Evolutionary conservation across 1,140 invertebrate genomes (phyloP), one percentile per base, ranked within the genome.

Genomic region (Lamellibrachia luymesi): DNA sequence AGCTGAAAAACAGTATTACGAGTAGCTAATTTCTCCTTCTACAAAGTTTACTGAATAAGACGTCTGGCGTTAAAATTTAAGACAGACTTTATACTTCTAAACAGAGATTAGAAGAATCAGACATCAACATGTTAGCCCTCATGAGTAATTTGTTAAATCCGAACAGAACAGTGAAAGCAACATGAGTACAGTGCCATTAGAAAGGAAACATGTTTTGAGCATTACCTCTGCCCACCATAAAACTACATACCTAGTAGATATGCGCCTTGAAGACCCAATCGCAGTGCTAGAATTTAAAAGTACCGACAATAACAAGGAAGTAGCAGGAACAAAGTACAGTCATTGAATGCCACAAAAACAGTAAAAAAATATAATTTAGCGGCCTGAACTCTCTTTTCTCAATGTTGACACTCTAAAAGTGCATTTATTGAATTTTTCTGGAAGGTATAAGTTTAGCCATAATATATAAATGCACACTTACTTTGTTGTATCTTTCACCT

Each of bases 201-300:
- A 80, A 22, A 80, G 13, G 64, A 80, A 8, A 80, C 13, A 80
- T 22, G 17, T 80, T 80, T 22, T 80, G 64, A 80, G 64, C 64
- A 80, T 17, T 80, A 22, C 13, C 64, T 80, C 64, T 80, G 64
- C 64, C 17, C 64, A 80, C 13, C 2, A 17, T 80, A 80, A 17
- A 10, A 80, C 17, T 80, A 80, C 64, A 80, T 80, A 80, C 64
- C 64, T 80, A 80, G 64, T 80, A 22, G 64, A 80, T 80, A 80
- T 80, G 64, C 64, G 64, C 13, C 64, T 80, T 22, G 64, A 80
- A 80, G 64, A 80, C 64, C 64, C 64, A 80, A 80, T 80, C 64
- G 64, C 64, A 80, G 64, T 80, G 64, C 64, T 80, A 80, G 64
- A 80, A 80, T 80, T 80, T 80, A 80, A 80, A 80, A 80, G 64